Percentiles rank a stretch among this genome's conserved stretches.
These are phyloP conservation scores for Acanthopagrus latus DNA, from an alignment of 2,797 vertebrate genomes.

Conservation along the genomic window DNA sequence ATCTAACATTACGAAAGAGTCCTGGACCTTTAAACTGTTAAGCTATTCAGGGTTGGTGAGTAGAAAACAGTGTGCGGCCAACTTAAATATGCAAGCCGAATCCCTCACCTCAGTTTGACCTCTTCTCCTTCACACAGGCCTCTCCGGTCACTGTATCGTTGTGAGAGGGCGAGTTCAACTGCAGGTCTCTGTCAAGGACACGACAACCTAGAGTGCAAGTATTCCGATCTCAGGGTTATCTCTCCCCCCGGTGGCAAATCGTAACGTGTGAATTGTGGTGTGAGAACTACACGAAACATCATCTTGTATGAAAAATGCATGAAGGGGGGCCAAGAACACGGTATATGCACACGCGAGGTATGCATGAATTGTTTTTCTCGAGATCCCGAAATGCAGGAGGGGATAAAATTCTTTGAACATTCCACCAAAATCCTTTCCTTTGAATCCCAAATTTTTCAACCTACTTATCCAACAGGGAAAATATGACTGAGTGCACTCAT, in stretches of 20 bases:
- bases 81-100: conserved; percentile 9
- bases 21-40: conserved; percentile 23
- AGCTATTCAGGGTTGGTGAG: conserved; percentile 9
- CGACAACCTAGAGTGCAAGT: neutral
- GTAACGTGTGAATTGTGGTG: conserved; percentile 7
- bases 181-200: conserved; percentile 52
- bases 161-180: conserved; percentile 50
- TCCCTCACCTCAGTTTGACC: conserved; percentile 55
- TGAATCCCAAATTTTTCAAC: conserved; percentile 55
- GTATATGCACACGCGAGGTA: neutral
- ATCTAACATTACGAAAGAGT: conserved; percentile 30
- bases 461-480: conserved; percentile 53
- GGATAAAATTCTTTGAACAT: neutral
- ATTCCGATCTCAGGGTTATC: neutral
- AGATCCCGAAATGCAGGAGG: conserved; percentile 6
- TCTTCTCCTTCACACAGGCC: conserved; percentile 39
- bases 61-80: conserved; percentile 38
- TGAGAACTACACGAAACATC: neutral
- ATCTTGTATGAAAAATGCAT: neutral
- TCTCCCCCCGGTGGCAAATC: neutral
- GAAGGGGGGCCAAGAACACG: neutral
- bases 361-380: conserved; percentile 8
- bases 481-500: conserved; percentile 70
- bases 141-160: conserved; percentile 30
- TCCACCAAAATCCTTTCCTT: conserved; percentile 38